These are phyloP conservation scores for Eutrigla gurnardus DNA, from an alignment of 2,797 vertebrate genomes.

Conservation along the genomic window DNA sequence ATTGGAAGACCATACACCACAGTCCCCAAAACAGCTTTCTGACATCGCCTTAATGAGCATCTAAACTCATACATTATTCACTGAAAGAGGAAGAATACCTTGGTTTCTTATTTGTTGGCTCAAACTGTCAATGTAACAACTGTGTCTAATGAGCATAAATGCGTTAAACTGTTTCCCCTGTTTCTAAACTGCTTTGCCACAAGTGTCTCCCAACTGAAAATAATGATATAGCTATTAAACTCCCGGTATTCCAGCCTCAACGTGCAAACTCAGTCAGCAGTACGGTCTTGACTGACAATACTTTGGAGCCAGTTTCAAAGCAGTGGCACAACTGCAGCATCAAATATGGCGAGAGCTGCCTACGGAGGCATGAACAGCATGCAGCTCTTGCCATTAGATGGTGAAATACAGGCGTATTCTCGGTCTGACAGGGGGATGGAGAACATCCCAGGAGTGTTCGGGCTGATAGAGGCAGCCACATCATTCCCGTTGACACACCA, in stretches of 20 bases:
- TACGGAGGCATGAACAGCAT: constrained; percentile 59
- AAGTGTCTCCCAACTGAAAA: constrained; percentile 74
- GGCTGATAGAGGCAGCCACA: constrained; percentile 62
- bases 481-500: constrained; percentile 63
- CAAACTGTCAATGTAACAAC: constrained; percentile 65
- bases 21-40: constrained; percentile 40
- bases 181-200: constrained; percentile 65
- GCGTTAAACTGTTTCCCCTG: constrained; percentile 67
- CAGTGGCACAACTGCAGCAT: constrained; percentile 59
- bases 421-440: constrained; percentile 64
- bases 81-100: constrained; percentile 64
- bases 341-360: constrained; percentile 63
- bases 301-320: constrained; percentile 76
- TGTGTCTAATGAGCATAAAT: constrained; percentile 75
- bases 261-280: constrained; percentile 69
- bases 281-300: constrained; percentile 73
- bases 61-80: constrained; percentile 81
- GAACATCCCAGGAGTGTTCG: constrained; percentile 71
- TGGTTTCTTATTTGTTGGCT: constrained; percentile 66
- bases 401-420: constrained; percentile 64
- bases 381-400: constrained; percentile 65
- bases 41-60: constrained; percentile 75
- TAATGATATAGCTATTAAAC: constrained; percentile 75
- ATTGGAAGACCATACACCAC: constrained; percentile 63
- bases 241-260: constrained; percentile 52